These are phyloP conservation scores for Camelus bactrianus DNA, from an alignment of 2,113 vertebrate genomes.

Conservation along the genomic window DNA sequence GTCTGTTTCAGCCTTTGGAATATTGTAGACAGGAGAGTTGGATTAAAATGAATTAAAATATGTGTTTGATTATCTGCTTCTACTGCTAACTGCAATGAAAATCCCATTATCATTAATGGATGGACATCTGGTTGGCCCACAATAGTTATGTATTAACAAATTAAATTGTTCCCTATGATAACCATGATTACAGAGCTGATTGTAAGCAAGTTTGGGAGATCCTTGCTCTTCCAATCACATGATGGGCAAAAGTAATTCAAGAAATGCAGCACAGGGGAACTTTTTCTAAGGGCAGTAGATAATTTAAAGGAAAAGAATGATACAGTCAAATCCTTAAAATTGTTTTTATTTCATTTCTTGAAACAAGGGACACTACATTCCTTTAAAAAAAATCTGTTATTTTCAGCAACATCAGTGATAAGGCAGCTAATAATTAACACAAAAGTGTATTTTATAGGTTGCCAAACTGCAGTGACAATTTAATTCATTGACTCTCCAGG, in stretches of 20 bases:
- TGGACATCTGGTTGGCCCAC: background rate
- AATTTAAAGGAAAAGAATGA: background rate
- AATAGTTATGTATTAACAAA: conserved; percentile 46
- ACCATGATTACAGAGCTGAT: conserved; percentile 29
- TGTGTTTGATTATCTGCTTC: conserved; percentile 21
- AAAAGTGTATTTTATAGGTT: background rate
- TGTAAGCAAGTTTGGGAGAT: background rate
- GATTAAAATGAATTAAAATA: conserved; percentile 21
- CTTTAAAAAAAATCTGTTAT: background rate
- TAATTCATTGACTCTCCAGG: background rate
- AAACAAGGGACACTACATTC: background rate
- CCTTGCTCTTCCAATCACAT: background rate
- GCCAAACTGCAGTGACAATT: background rate
- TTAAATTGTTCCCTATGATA: conserved; percentile 52
- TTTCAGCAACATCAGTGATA: background rate
- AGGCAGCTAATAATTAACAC: background rate
- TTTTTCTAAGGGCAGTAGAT: background rate
- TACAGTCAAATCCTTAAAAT: background rate
- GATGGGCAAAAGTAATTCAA: background rate
- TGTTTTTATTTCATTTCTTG: background rate
- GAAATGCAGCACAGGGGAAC: background rate
- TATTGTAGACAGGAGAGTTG: background rate
- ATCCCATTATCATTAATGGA: conserved; percentile 1
- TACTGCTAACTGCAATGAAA: conserved; percentile 29
- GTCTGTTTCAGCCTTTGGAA: background rate